Base-by-base conservation (phyloP, 2,888 invertebrate species). In the Smittia aterrima region DNA sequence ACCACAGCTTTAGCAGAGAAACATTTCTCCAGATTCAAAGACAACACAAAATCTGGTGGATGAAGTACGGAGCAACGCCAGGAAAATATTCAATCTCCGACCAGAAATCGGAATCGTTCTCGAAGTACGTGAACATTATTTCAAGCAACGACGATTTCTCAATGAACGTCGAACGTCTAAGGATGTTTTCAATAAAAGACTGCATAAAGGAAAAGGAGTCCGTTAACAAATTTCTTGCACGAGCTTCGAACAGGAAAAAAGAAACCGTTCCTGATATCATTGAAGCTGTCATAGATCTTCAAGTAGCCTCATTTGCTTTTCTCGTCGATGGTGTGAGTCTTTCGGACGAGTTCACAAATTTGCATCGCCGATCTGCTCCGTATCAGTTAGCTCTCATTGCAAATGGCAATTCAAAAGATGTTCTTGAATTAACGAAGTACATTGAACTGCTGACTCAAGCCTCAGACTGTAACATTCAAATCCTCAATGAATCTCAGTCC, bases 21-120 rank as follows among this genome's bases (percentile, higher is more conserved):
- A n/a, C 27, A 1, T 74, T 74, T 20, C 64, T 22, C 47, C 41
- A 74, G 2, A 74, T 74, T 38, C 74, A 74, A 64, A 22, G 74
- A 24, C 74, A 74, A 25, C 74, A 74, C 47, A 74, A 74, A 32
- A 74, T 74, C 18, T 74, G 64, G 47, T 74, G 64, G 66, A 66
- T 74, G 66, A 74, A 74, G 13, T 66, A 66, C 20, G 64, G 66
- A 16, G 27, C 74, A 18, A 54, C 16, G 25, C 74, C 74, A 3
- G 74, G 74, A 25, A 66, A 53, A 18, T 74, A 66, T 9, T n/a
- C 25, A 53, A 74, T 74, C 18, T 74, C 74, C 0, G 74, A 74
- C 25, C 74, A 66, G 11, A 74, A 66, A 18, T 16, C 16, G 1
- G 64, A 66, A 20, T 7, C 40, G 18, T 16, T 22, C 18, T 41